These are phyloP conservation scores for Poecilobothrus nobilitatus DNA, from an alignment of 2,888 invertebrate genomes.

Conservation along the genomic window DNA sequence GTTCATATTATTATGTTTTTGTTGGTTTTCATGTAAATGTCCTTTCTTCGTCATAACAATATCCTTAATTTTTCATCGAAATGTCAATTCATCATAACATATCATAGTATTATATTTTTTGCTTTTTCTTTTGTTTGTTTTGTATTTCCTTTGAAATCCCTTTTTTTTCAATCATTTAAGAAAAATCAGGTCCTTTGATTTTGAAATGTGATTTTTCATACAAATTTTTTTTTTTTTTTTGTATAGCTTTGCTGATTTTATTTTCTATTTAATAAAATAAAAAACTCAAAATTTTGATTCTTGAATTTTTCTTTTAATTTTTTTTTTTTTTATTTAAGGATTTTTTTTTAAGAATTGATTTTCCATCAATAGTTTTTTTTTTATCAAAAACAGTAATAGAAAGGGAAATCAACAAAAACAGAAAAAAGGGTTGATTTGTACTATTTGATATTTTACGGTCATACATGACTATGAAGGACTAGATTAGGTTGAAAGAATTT, in stretches of 20 bases:
- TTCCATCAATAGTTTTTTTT: slow-evolving; percentile 3
- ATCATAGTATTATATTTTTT: neutral
- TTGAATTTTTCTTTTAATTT: neutral
- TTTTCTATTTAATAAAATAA: neutral
- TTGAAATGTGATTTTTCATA: neutral
- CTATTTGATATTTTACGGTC: neutral
- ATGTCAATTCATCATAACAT: slow-evolving; percentile 4
- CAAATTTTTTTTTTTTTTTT: neutral
- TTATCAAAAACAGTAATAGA: neutral
- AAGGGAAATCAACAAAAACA: neutral
- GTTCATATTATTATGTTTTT: too few relatives aligned
- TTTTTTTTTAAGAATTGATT: neutral
- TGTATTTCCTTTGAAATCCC: too few relatives aligned
- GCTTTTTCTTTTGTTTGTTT: neutral
- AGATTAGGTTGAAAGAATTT: too few relatives aligned
- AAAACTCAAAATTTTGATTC: neutral
- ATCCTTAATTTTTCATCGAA: slow-evolving; percentile 1
- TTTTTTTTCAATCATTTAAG: too few relatives aligned
- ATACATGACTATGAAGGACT: neutral
- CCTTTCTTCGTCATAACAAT: neutral
- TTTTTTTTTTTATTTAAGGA: neutral
- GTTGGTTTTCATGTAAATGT: neutral
- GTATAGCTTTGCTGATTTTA: neutral
- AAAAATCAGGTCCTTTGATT: neutral
- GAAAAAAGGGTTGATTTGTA: neutral